Base-by-base conservation (phyloP, 2,113 vertebrate species). In the Morphnarchus princeps region DNA sequence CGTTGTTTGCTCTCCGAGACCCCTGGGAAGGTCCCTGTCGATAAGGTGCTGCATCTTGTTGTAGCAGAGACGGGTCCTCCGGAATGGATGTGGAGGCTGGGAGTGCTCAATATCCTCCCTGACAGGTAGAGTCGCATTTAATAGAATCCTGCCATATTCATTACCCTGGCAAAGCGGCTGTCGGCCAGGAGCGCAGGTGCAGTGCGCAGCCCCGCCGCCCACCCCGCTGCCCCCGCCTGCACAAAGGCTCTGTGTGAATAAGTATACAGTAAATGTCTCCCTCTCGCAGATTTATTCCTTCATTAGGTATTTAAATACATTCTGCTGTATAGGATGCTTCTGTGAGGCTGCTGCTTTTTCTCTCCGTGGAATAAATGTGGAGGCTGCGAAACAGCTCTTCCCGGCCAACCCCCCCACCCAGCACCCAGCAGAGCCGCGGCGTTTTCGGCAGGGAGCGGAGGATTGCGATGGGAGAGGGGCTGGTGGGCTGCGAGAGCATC, bases 241-340 rank as follows among this genome's bases (percentile, higher is more conserved):
- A 93, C 90, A 78, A 78, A 89, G 95, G 88, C 91, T 84, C 93
- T 63, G 90, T 93, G 90, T 91, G 90, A 96, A 76, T 66, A 24
- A 88, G 93, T 54, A 83, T 13, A 86, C 97, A 92, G 96, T 92
- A 88, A 97, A 96, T 78, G 96, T 96, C 96, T 90, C 72, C 85
- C 66, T 78, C 87, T 67, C 24, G 3, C 94, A 97, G 96, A 97
- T 97, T 97, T 96, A 96, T 96, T 96, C 95, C 96, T 96, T 97
- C 97, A 97, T 97, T 96, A 96, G 94, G 82, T 45, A 97, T 97
- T 97, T 79, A 95, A 97, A 95, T 94, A 92, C 96, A 91, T 95
- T 72, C 95, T 79, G 93, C 85, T 91, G 87, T 78, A 58, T n/a
- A 87, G 91, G 95, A 85, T 63, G 95, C 78, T 78, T n/a, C 95